A percentile compares a stretch with the other conserved stretches of the same genome.
Evolutionary conservation across 2,888 invertebrate species (phyloP).

Genomic region (Ectemnius lituratus): DNA sequence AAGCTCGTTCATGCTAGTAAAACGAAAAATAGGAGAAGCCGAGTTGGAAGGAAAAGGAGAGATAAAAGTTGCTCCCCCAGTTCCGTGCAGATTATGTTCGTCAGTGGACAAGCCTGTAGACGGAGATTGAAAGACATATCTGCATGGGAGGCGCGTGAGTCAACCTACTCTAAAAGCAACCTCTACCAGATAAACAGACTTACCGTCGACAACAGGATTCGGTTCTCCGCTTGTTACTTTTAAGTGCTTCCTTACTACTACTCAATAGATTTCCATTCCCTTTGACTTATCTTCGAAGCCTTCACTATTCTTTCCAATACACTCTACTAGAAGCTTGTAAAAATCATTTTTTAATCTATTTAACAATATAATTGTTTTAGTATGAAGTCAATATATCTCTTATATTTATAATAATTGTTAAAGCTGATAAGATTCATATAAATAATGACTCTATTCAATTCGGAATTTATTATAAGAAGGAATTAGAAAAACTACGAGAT

Average conservation of each 20-base stretch:
- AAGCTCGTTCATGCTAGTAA: slow-evolving; percentile 32
- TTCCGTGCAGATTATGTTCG: slow-evolving; percentile 37
- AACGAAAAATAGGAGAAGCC: slow-evolving; percentile 35
- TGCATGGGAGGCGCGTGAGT: slow-evolving; percentile 33
- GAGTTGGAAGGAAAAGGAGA: slow-evolving; percentile 41
- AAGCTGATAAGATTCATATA: no score
- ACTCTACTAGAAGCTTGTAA: no score
- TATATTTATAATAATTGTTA: no score
- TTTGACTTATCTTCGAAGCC: not conserved
- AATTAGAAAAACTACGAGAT: no score
- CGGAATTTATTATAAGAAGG: no score
- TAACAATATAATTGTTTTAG: no score
- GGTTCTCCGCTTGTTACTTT: no score
- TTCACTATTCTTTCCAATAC: no score
- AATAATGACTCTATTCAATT: no score
- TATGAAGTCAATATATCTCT: no score
- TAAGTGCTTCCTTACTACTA: not conserved
- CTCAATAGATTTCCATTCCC: not conserved
- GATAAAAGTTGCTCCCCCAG: slow-evolving; percentile 38
- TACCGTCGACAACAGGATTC: slow-evolving; percentile 12
- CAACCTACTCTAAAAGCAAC: slow-evolving; percentile 47
- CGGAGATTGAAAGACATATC: slow-evolving; percentile 23
- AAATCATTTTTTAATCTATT: no score
- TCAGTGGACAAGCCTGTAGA: slow-evolving; percentile 32
- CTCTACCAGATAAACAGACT: slow-evolving; percentile 40